Percentiles rank a stretch among this genome's conserved stretches.
phyloP scores from a whole-genome alignment of 2,113 vertebrate species.

The Toxostoma redivivum region DNA sequence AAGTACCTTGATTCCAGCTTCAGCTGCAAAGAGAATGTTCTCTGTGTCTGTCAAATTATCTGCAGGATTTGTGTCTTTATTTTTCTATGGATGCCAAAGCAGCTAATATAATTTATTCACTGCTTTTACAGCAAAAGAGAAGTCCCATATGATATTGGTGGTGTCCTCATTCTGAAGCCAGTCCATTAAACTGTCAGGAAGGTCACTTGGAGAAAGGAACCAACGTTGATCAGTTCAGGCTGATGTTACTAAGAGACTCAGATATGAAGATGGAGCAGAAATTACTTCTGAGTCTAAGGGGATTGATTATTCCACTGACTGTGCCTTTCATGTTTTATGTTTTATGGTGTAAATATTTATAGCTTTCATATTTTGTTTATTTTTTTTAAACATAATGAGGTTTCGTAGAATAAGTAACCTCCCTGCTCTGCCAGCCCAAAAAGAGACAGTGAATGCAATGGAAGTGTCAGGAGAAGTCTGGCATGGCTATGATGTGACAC shows the following conservation, averaged over 20 bases:
- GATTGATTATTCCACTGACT: neutral
- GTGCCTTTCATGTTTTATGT: neutral
- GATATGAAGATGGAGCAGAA: neutral
- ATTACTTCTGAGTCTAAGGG: neutral
- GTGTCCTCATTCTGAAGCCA: neutral
- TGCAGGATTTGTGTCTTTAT: neutral
- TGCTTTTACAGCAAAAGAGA: neutral
- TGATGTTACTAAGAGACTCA: neutral
- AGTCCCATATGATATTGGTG: neutral
- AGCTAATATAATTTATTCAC: neutral
- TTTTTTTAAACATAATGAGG: neutral
- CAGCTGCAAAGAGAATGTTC: neutral
- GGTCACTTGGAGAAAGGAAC: neutral
- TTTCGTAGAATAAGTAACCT: neutral
- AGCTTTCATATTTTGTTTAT: neutral
- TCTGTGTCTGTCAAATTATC: neutral
- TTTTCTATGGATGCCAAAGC: neutral
- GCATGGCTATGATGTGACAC: neutral
- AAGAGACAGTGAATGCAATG: neutral
- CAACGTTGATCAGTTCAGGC: neutral
- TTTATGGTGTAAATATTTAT: constrained; percentile 28
- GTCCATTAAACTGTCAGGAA: neutral
- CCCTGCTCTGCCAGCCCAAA: neutral
- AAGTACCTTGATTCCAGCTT: neutral
- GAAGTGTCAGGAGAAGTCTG: neutral